phyloP scores from a whole-genome alignment of 2,888 invertebrate species.

The Tromatobia lineatoria region DNA sequence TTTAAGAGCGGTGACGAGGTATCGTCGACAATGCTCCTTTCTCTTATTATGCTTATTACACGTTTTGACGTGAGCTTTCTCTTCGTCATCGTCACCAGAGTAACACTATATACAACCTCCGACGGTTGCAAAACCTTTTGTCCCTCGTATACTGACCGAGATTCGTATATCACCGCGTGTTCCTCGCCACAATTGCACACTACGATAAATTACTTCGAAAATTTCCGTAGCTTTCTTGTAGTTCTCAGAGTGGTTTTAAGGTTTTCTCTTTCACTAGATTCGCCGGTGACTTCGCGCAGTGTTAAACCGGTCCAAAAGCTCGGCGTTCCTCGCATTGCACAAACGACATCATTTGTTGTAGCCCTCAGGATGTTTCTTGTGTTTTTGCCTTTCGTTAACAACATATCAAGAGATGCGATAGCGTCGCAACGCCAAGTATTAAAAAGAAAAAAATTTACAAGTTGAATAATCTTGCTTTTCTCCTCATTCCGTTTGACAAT shows the following conservation, averaged over 20 bases:
- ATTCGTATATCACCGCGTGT: background rate
- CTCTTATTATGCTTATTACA: slow-evolving; percentile 34
- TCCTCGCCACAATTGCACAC: slow-evolving; percentile 3
- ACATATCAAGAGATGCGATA: too few relatives aligned
- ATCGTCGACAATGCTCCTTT: slow-evolving; percentile 30
- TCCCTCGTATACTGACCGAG: background rate
- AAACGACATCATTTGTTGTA: slow-evolving; percentile 37
- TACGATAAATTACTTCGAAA: slow-evolving; percentile 6
- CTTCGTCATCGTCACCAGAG: slow-evolving; percentile 5
- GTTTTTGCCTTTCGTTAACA: background rate
- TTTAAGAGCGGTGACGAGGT: slow-evolving; percentile 2
- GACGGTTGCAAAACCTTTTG: background rate
- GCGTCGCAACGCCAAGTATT: too few relatives aligned
- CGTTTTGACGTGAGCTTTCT: slow-evolving; percentile 19
- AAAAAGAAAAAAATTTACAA: too few relatives aligned
- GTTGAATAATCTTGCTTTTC: too few relatives aligned
- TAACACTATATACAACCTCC: background rate
- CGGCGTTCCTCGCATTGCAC: slow-evolving; percentile 15
- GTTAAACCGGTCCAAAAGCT: slow-evolving; percentile 18
- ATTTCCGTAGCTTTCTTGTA: background rate
- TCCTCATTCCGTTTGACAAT: background rate
- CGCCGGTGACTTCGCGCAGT: background rate
- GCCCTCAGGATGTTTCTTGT: slow-evolving; percentile 12
- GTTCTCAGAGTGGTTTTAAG: background rate
- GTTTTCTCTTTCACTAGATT: background rate